A percentile compares a stretch with the other conserved stretches of the same genome.
These are phyloP conservation scores for Mythimna lalbum DNA, from an alignment of 2,888 invertebrate genomes.

Conservation along the genomic window DNA sequence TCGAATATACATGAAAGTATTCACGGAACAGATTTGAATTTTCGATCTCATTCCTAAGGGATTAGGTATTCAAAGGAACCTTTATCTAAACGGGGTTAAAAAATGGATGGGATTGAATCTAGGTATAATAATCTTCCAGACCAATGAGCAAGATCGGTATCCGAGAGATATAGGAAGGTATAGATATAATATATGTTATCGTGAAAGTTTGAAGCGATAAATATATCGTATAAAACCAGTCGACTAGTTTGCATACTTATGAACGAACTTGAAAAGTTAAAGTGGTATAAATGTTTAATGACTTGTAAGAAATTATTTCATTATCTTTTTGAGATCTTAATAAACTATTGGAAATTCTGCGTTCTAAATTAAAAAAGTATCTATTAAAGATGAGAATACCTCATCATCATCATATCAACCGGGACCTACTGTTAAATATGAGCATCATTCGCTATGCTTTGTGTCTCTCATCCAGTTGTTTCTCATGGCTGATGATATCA, in stretches of 20 bases:
- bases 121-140: conserved; percentile 66
- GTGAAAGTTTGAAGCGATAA: conserved; percentile 4
- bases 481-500: background rate
- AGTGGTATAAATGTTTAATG: background rate
- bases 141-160: conserved; percentile 57
- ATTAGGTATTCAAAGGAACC: conserved; percentile 65
- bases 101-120: conserved; percentile 62
- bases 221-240: conserved; percentile 1
- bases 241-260: background rate
- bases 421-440: background rate
- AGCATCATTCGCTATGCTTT: background rate
- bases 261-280: background rate
- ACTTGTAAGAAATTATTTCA: background rate
- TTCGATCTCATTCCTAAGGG: conserved; percentile 62
- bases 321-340: background rate
- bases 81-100: conserved; percentile 70
- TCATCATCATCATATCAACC: background rate
- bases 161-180: conserved; percentile 11
- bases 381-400: background rate
- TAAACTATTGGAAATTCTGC: background rate
- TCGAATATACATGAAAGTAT: conserved; percentile 20
- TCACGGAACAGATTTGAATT: conserved; percentile 39
- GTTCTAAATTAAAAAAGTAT: background rate
- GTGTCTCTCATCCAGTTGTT: background rate
- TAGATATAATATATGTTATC: conserved; percentile 29